Evolutionary conservation across 2,888 invertebrate genomes (phyloP).

Genomic region (Spodoptera exigua): DNA sequence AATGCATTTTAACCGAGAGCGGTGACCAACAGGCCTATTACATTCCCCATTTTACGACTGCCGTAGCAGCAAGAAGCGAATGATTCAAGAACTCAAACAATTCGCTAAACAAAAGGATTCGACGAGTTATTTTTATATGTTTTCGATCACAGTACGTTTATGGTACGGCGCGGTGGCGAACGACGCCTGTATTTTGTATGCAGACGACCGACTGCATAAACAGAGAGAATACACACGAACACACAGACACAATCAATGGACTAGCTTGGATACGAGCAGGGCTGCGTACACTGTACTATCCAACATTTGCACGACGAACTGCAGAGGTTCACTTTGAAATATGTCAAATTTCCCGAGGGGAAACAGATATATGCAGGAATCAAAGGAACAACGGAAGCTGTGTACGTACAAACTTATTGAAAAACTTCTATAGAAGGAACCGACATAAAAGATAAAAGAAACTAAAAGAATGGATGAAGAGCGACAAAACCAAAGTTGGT

Average conservation of each 20-base stretch:
- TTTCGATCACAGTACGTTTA: slow-evolving; percentile 53
- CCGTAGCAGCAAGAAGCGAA: slow-evolving; percentile 23
- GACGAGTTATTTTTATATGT: slow-evolving; percentile 57
- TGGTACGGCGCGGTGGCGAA: slow-evolving; percentile 38
- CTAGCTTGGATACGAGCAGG: slow-evolving; percentile 33
- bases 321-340: slow-evolving; percentile 14
- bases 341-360: slow-evolving; percentile 7
- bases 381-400: slow-evolving; percentile 5
- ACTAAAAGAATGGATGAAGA: slow-evolving; percentile 23
- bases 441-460: too few species aligned
- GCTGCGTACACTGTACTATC: slow-evolving; percentile 20
- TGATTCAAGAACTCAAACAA: slow-evolving; percentile 20
- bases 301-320: slow-evolving; percentile 18
- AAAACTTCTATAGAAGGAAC: slow-evolving; percentile 12
- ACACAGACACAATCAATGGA: slow-evolving; percentile 45
- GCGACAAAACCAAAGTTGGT: slow-evolving; percentile 37
- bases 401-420: slow-evolving; percentile 14
- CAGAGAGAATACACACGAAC: slow-evolving; percentile 53
- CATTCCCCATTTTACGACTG: slow-evolving; percentile 33
- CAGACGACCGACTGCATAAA: slow-evolving; percentile 69
- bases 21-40: slow-evolving; percentile 14
- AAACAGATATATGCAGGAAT: slow-evolving; percentile 15
- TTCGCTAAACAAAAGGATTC: slow-evolving; percentile 36
- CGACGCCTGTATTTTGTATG: slow-evolving; percentile 65
- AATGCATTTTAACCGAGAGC: slow-evolving; percentile 1